Conservation (phyloP, 2,888 invertebrate species). For the Dilophus febrilis region DNA sequence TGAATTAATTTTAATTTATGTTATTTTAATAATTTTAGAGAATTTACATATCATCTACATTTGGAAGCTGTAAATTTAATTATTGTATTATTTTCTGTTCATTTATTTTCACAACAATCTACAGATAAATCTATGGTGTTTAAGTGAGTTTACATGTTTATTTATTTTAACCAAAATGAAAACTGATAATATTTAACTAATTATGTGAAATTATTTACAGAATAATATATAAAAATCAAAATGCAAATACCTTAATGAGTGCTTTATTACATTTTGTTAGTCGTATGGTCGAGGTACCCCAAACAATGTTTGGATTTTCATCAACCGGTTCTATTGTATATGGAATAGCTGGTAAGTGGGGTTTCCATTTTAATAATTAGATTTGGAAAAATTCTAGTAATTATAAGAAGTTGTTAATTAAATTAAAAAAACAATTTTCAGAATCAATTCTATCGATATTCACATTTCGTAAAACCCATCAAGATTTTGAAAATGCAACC, state of each 20-base stretch:
- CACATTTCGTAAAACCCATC: constrained; percentile 37
- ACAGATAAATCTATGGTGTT: constrained; percentile 51
- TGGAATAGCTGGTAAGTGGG: constrained; percentile 37
- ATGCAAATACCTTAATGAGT: constrained; percentile 45
- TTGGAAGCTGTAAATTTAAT: constrained; percentile 77
- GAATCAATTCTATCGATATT: constrained; percentile 59
- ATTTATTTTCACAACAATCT: constrained; percentile 56
- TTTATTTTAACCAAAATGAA: too few relatives aligned
- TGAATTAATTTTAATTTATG: too few relatives aligned
- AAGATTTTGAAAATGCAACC: constrained; percentile 30
- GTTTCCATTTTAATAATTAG: too few relatives aligned
- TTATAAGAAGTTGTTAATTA: too few relatives aligned
- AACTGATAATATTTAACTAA: too few relatives aligned
- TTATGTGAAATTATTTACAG: too few relatives aligned
- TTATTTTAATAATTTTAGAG: too few relatives aligned
- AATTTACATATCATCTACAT: constrained; percentile 70
- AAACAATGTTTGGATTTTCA: constrained; percentile 44
- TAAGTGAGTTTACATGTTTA: constrained; percentile 15
- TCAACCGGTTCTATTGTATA: constrained; percentile 70
- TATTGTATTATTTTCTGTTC: constrained; percentile 74
- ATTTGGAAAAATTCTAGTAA: too few relatives aligned
- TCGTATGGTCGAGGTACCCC: constrained; percentile 45
- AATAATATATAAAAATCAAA: constrained; percentile 27
- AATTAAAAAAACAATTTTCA: too few relatives aligned
- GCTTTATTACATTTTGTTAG: constrained; percentile 62